A percentile compares a stretch with the other conserved stretches of the same genome.
phyloP scores from a whole-genome alignment of 2,888 invertebrate species.

The Ferdinandea cuprea region DNA sequence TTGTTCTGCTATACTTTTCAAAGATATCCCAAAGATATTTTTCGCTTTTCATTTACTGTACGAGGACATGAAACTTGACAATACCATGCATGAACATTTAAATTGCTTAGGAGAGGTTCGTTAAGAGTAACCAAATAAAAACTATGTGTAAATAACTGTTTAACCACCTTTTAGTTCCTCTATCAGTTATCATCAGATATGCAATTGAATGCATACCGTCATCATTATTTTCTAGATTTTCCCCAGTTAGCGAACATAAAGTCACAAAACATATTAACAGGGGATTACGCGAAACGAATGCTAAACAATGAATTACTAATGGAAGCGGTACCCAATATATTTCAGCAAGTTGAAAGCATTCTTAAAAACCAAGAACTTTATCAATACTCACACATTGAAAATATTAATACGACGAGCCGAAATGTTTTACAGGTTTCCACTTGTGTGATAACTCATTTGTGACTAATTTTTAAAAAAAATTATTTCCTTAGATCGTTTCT shows the following conservation, averaged over 20 bases:
- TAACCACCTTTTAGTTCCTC: conserved; percentile 84
- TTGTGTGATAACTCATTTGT: conserved; percentile 56
- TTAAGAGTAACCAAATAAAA: not conserved
- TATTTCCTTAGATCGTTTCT: conserved; percentile 78
- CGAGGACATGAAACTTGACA: conserved; percentile 94
- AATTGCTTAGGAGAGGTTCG: conserved; percentile 86
- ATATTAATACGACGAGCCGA: conserved; percentile 89
- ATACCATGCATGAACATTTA: conserved; percentile 87
- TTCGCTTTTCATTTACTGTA: conserved; percentile 94
- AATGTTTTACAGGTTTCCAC: conserved; percentile 89
- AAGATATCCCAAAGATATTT: conserved; percentile 89
- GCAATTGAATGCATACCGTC: conserved; percentile 87
- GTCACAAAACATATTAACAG: conserved; percentile 80
- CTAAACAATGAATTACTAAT: conserved; percentile 84
- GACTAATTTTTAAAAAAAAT: not conserved
- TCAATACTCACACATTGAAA: conserved; percentile 89
- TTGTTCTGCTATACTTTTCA: conserved; percentile 87
- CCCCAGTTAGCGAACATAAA: conserved; percentile 85
- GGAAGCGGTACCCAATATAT: conserved; percentile 86
- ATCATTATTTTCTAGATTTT: conserved; percentile 94
- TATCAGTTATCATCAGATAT: conserved; percentile 91
- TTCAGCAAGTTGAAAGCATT: conserved; percentile 88
- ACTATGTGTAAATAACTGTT: not conserved
- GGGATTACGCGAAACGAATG: conserved; percentile 85
- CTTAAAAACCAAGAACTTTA: conserved; percentile 84